phyloP scores from a whole-genome alignment of 1,140 invertebrate genomes.

The Caenorhabditis briggsae region DNA sequence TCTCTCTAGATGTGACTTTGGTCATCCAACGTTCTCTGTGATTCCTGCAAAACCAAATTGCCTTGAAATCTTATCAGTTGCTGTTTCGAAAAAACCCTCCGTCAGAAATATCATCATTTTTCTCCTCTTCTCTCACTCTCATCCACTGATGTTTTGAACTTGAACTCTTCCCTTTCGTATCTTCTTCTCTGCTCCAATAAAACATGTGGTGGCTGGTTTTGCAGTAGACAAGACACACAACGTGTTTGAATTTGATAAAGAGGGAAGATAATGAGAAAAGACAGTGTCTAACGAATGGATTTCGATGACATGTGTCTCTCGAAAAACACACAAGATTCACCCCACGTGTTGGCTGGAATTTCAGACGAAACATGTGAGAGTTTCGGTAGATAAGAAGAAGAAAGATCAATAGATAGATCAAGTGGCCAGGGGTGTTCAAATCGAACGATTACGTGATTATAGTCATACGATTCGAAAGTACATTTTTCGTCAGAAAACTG shows the following conservation, averaged over 20 bases:
- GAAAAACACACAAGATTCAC: background rate
- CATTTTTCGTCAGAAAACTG: too few species aligned
- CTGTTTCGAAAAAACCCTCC: background rate
- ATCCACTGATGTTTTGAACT: slow-evolving; percentile 39
- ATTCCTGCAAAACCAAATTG: background rate
- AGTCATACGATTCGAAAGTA: background rate
- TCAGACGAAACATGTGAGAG: background rate
- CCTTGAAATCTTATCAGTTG: slow-evolving; percentile 24
- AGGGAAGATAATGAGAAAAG: background rate
- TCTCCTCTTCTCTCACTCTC: background rate
- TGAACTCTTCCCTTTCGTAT: background rate
- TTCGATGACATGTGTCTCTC: slow-evolving; percentile 1
- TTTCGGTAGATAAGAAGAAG: background rate
- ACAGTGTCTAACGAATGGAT: background rate
- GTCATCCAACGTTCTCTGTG: background rate
- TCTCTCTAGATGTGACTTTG: too few species aligned
- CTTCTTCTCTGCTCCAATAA: background rate
- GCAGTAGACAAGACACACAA: slow-evolving; percentile 10
- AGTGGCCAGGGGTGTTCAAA: background rate
- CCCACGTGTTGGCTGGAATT: slow-evolving; percentile 16
- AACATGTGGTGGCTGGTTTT: background rate
- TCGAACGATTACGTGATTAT: background rate
- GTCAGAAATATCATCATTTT: slow-evolving; percentile 35
- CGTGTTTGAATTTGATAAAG: slow-evolving; percentile 26
- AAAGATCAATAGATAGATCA: background rate